Evolutionary conservation across 64 coral and sea anemone species (phyloP).

Genomic region (Porites lutea): DNA sequence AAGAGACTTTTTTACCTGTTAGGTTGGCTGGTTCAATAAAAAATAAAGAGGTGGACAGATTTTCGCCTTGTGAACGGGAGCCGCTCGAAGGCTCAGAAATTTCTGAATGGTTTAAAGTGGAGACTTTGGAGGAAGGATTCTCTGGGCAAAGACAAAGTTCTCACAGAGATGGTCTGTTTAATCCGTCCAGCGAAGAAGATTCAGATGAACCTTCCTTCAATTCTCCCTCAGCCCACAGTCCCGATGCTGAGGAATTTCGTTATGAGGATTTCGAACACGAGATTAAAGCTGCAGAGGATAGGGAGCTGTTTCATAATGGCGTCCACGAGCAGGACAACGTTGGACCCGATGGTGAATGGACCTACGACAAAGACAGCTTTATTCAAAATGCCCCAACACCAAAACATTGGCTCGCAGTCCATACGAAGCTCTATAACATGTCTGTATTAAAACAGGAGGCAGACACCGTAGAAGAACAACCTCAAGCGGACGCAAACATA

Average conservation of each 20-base stretch:
- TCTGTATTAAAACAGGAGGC: conserved; percentile 32
- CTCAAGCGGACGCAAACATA: background rate
- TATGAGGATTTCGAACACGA: conserved; percentile 36
- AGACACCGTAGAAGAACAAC: conserved; percentile 4
- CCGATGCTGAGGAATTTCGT: background rate
- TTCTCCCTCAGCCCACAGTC: background rate
- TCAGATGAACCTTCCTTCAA: conserved; percentile 6
- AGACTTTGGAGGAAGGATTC: conserved; percentile 74
- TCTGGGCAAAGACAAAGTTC: conserved; percentile 32
- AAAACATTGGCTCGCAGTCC: conserved; percentile 78
- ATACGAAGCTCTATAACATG: conserved; percentile 86
- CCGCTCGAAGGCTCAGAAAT: conserved; percentile 4
- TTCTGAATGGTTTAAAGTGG: conserved; percentile 62
- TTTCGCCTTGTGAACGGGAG: background rate
- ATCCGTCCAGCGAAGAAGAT: conserved; percentile 33
- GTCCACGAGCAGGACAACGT: conserved; percentile 35
- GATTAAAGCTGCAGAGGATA: background rate
- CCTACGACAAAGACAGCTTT: background rate
- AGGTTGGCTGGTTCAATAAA: conserved; percentile 25
- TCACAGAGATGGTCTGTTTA: background rate
- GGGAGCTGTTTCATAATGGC: conserved; percentile 31
- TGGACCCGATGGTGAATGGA: background rate
- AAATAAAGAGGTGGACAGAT: conserved; percentile 16
- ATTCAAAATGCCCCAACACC: conserved; percentile 51
- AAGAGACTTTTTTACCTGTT: conserved; percentile 62